These are phyloP conservation scores for Halisarca cf. caerulea DNA, from an alignment of 37 sponge, comb jelly and placozoan species.

Conservation along the genomic window DNA sequence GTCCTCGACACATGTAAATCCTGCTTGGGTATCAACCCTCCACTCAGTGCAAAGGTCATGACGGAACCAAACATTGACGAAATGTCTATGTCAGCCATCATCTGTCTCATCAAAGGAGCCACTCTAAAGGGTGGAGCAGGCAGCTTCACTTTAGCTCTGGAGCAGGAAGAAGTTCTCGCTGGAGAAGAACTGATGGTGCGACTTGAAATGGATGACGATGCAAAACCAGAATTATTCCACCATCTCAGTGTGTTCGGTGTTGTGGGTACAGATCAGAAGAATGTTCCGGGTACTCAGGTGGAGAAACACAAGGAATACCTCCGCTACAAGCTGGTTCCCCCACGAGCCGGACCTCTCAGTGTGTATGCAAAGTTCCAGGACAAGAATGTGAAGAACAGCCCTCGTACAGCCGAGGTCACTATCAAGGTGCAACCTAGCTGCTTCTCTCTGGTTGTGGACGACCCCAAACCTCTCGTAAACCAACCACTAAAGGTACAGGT, in stretches of 20 bases:
- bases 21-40: slow-evolving; percentile 44
- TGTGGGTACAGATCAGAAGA: background rate
- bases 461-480: too few relatives aligned
- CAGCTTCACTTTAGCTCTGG: background rate
- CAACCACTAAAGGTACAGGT: too few relatives aligned
- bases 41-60: slow-evolving; percentile 37
- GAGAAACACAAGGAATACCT: background rate
- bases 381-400: slow-evolving; percentile 12
- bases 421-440: background rate
- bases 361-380: background rate
- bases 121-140: slow-evolving; percentile 13
- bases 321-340: background rate
- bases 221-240: too few relatives aligned
- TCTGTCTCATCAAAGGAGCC: background rate
- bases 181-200: too few relatives aligned
- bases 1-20: slow-evolving; percentile 41
- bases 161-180: too few relatives aligned
- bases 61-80: slow-evolving; percentile 8
- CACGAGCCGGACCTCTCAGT: background rate
- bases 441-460: too few relatives aligned
- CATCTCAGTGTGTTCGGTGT: background rate
- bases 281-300: background rate
- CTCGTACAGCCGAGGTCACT: background rate
- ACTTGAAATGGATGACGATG: too few relatives aligned
- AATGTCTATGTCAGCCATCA: background rate